Base-by-base conservation (phyloP, 2,113 vertebrate genomes). In the Cacatua alba region DNA sequence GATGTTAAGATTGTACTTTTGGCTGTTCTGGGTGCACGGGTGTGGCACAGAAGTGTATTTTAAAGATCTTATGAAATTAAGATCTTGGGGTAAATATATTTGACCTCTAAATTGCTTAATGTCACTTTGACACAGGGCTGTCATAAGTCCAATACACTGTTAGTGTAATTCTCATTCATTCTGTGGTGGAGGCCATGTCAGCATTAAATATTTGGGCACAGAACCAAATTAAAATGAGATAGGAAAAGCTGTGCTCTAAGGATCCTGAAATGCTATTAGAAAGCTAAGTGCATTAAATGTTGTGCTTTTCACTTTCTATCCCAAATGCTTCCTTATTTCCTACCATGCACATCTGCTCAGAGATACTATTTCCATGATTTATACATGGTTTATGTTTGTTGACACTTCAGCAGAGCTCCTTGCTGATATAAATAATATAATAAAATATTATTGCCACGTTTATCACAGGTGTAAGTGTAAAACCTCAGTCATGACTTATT, bases 11-110 rank as follows among this genome's bases (percentile, higher is more conserved):
- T 24, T 55, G 21, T 55, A 28, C 41, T 69, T 49, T 3, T 37
- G 70, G 70, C 17, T 1, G 2, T 37, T 48, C 39, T 53, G 29
- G 21, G 39, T 49, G 35, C 48, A 55, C 0, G 0, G 1, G 8
- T 51, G 43, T 37, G 53, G 24, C 51, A 48, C 26, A 51, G 77
- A 71, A 71, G 46, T 15, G 21, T 17, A 33, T 64, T 88, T 80
- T 84, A 28, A 1, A 81, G 64, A 39, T 49, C 13, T 25, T 23
- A 39, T 60, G 52, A 59, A 49, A 49, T 77, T 20, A 37, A 81
- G 26, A 21, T 31, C 28, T 43, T 35, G 62, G 44, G 44, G 44
- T 53, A 44, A 41, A 13, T 17, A 15, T 17, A 9, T 65, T 44
- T 87, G 67, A 60, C 20, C 44, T 83, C 67, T 69, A 55, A 37